A percentile compares a stretch with the other conserved stretches of the same genome.
Evolutionary conservation across 2,888 invertebrate species (phyloP).

Genomic region (Melanophora roralis): DNA sequence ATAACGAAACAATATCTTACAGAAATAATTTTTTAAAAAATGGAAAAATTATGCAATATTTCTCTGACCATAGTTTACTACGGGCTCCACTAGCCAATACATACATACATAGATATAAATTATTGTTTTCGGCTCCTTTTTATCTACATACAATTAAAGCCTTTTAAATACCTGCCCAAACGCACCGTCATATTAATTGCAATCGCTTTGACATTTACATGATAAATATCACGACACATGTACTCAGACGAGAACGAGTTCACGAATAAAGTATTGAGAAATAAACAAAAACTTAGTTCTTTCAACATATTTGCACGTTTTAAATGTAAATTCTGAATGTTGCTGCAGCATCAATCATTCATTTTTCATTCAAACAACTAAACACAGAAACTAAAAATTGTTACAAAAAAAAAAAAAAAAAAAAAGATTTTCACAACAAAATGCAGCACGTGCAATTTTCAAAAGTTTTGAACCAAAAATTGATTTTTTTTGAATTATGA

Average conservation of each 20-base stretch:
- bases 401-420: background rate
- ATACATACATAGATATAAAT: no score
- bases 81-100: no score
- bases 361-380: background rate
- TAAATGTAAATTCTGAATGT: slow-evolving; percentile 43
- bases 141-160: background rate
- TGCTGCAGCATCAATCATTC: slow-evolving; percentile 33
- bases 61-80: no score
- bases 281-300: slow-evolving; percentile 3
- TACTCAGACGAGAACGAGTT: slow-evolving; percentile 26
- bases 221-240: slow-evolving; percentile 59
- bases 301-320: slow-evolving; percentile 49
- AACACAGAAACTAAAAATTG: background rate
- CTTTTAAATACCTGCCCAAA: slow-evolving; percentile 19
- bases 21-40: no score
- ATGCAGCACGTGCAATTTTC: slow-evolving; percentile 54
- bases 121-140: no score
- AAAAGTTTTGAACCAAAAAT: slow-evolving; percentile 30
- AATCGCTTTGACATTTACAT: slow-evolving; percentile 36
- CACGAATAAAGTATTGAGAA: slow-evolving; percentile 11
- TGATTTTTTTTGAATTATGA: slow-evolving; percentile 47
- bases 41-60: no score
- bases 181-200: slow-evolving; percentile 41
- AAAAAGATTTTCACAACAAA: slow-evolving; percentile 28
- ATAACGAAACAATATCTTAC: no score